phyloP scores from a whole-genome alignment of 1,140 invertebrate species.

The Branchinecta lynchi region DNA sequence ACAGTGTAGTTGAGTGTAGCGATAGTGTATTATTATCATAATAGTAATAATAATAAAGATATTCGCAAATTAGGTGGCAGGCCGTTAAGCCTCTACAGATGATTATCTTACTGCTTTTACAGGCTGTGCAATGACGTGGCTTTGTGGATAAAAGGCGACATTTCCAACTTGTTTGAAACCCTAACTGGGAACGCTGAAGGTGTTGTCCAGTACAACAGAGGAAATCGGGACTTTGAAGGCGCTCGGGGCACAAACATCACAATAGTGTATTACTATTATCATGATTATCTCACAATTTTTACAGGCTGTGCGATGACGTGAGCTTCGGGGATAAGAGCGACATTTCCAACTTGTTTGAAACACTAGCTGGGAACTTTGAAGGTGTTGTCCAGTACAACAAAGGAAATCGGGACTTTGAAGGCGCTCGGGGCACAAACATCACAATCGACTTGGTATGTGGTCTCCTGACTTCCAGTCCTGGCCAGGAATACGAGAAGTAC shows the following conservation, averaged over 20 bases:
- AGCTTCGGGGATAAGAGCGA: slow-evolving; percentile 47
- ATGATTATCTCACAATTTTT: slow-evolving; percentile 28
- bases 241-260: slow-evolving; percentile 49
- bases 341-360: slow-evolving; percentile 60
- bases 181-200: slow-evolving; percentile 65
- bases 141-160: slow-evolving; percentile 46
- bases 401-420: slow-evolving; percentile 60
- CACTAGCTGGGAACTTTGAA: slow-evolving; percentile 60
- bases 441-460: slow-evolving; percentile 64
- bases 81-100: no score
- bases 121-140: slow-evolving; percentile 60
- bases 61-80: no score
- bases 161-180: slow-evolving; percentile 59
- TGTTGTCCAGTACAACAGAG: slow-evolving; percentile 87
- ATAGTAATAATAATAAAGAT: no score
- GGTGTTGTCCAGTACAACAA: slow-evolving; percentile 88
- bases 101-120: slow-evolving; percentile 28
- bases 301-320: slow-evolving; percentile 58
- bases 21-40: no score
- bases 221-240: slow-evolving; percentile 56
- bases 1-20: no score
- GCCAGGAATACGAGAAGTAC: slow-evolving; percentile 46
- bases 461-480: slow-evolving; percentile 46
- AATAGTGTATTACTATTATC: no score
- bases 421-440: slow-evolving; percentile 43